Base-by-base conservation (phyloP, 2,797 vertebrate genomes). In the Ctenopoma multispine region DNA sequence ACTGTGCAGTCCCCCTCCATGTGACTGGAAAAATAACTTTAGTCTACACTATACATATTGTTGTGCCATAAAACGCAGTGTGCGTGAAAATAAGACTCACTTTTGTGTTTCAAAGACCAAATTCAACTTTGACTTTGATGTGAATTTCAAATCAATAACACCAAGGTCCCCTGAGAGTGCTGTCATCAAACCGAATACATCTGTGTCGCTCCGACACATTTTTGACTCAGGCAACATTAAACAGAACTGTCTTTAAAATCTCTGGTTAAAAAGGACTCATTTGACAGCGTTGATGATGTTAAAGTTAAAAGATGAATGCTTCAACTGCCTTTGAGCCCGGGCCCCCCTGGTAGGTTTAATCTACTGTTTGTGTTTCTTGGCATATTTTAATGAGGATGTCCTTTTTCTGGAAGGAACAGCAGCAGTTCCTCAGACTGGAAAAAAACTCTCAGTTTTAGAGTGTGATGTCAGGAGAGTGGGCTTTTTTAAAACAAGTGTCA, bases 131-230 rank as follows among this genome's bases (percentile, higher is more conserved):
- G 67, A 77, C 91, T 91, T 83, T 77, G 89, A 91, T 88, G 88
- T 88, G 85, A 89, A 89, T 92, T 91, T 93, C 84, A 93, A 90
- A 94, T 94, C 92, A 93, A 91, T 94, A 92, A 90, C 87, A 80
- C 66, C 76, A 85, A 84, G 72, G 77, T 86, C 89, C 83, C 84
- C 56, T 2, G 83, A 83, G 90, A 89, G 80, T 21, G 73, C 85
- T 71, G 82, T 73, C 91, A 92, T 94, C 93, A 94, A 94, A 94
- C 93, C 27, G 88, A 91, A 93, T 93, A 84, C 85, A 92, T 93
- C 80, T 81, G 81, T 68, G 61, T 87, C 63, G 57, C 84, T 82
- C 77, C 53, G 69, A 84, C 84, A 81, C 88, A 87, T 75, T 89
- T 92, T 86, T 86, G 63, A 89, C 88, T 87, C 72, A 41, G 81